Evolutionary conservation across 2,888 invertebrate species (phyloP), one percentile per base, ranked within the genome.

Genomic region (Plebejus anna): DNA sequence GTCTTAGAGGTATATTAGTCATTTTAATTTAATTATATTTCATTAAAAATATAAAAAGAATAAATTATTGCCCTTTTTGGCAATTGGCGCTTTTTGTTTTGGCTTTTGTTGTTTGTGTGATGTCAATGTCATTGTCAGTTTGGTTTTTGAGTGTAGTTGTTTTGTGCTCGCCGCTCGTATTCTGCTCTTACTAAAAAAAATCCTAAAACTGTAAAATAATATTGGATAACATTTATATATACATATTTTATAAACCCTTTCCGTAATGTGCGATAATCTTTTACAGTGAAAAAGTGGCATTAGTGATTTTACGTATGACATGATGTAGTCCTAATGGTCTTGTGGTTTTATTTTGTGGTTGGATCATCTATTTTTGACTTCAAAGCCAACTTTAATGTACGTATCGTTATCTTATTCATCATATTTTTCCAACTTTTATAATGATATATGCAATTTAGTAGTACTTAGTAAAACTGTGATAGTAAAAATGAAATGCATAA

Each of bases 281-380:
- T 22, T 28, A 32, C 13, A 32, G 47, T 47, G 72, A 71, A 77
- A 79, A 81, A 84, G 82, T 83, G 79, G 22, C 61, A 47, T 47
- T 47, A 70, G 32, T 70, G 13, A 59, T 47, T 66, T 79, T 83
- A 82, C 82, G 90, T 90, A 91, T 90, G 38, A 38, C 38, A 38
- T 38, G 88, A 91, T 92, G 90, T 91, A 91, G 89, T 87, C 80
- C 80, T 82, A 51, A 72, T 77, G 76, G 70, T 80, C 78, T 88
- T 89, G 88, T 91, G 88, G 87, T 90, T 89, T 66, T 90, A 88
- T 90, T 89, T 90, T 90, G 88, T 85, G 88, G 85, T 82, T 87
- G 83, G 80, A 82, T 84, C 83, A 82, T 90, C 91, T 92, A 92
- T 91, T 91, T 91, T 86, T 80, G 87, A 87, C 85, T 83, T 80